phyloP scores from a whole-genome alignment of 2,797 vertebrate species.

The Enoplosus armatus region DNA sequence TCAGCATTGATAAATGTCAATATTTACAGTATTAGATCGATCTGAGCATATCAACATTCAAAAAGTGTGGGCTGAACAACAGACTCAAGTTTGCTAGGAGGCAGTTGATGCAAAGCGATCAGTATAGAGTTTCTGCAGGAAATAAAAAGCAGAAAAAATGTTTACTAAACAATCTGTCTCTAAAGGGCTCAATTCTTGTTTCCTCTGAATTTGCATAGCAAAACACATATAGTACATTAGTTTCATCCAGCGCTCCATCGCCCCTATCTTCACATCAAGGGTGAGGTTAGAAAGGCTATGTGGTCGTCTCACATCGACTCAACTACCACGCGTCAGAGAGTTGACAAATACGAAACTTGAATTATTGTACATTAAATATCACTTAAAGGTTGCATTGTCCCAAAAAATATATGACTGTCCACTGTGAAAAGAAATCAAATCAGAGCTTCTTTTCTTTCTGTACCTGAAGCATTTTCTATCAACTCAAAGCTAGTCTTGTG shows the following conservation, averaged over 20 bases:
- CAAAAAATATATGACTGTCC: constrained; percentile 31
- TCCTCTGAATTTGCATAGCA: background rate
- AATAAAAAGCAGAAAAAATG: constrained; percentile 8
- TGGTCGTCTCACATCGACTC: background rate
- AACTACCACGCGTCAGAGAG: background rate
- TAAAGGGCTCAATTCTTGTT: constrained; percentile 18
- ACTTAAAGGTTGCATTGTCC: background rate
- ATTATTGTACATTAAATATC: constrained; percentile 5
- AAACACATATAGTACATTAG: constrained; percentile 19
- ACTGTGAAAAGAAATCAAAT: constrained; percentile 31
- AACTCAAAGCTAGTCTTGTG: constrained; percentile 67
- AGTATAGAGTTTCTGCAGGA: constrained; percentile 9
- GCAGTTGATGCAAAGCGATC: constrained; percentile 1
- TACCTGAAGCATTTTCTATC: constrained; percentile 65
- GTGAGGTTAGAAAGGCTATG: background rate
- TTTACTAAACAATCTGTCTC: background rate
- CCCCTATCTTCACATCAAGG: background rate
- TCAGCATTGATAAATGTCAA: background rate
- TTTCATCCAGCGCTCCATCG: background rate
- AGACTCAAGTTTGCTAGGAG: background rate
- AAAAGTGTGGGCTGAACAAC: background rate
- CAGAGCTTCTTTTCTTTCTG: constrained; percentile 1
- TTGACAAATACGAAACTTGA: constrained; percentile 4
- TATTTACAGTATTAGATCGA: background rate
- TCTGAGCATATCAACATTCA: background rate